Base-by-base conservation (phyloP, 2,113 vertebrate genomes). In the Danionella cerebrum region DNA sequence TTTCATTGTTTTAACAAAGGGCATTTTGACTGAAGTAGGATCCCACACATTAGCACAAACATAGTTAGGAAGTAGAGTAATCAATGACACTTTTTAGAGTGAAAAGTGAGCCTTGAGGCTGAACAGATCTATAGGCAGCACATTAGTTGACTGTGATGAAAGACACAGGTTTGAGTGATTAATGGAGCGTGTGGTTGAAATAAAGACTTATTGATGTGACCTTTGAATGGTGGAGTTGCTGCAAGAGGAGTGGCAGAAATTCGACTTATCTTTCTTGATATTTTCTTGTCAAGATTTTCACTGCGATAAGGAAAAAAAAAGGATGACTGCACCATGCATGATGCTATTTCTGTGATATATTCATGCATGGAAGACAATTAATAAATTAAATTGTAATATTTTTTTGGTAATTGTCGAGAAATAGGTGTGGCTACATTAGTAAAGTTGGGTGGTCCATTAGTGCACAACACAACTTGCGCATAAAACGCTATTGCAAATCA, bases 171-270 rank as follows among this genome's bases (percentile, higher is more conserved):
- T 55, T 64, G 31, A 76, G 62, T 66, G 60, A 62, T 72, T 63
- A 65, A 65, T 58, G 50, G 59, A 9, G 45, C 57, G 19, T 65
- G 65, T 16, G 31, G 29, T 45, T 16, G 25, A 65, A 69, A 65
- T 53, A 42, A 65, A 69, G 52, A 64, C 59, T 50, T 76, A 70
- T 66, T 70, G 74, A 73, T 51, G 57, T 73, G 74, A 76, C 74
- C 74, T 76, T 67, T 72, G 31, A 66, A 64, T 52, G 38, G 11
- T 31, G 29, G 39, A 25, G 64, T 54, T n/a, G 31, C 13, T 58
- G 44, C 38, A 66, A 70, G 70, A 73, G 48, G 38, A 73, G 59
- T 72, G 58, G 38, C 65, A 39, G 42, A 50, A 65, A 50, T 63
- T 24, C 12, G 25, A 47, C 58, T 58, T 58, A 48, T 60, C 54